A percentile compares a stretch with the other conserved stretches of the same genome.
These are phyloP conservation scores for Darwinula stevensoni DNA, from an alignment of 2,888 invertebrate species.

Conservation along the genomic window DNA sequence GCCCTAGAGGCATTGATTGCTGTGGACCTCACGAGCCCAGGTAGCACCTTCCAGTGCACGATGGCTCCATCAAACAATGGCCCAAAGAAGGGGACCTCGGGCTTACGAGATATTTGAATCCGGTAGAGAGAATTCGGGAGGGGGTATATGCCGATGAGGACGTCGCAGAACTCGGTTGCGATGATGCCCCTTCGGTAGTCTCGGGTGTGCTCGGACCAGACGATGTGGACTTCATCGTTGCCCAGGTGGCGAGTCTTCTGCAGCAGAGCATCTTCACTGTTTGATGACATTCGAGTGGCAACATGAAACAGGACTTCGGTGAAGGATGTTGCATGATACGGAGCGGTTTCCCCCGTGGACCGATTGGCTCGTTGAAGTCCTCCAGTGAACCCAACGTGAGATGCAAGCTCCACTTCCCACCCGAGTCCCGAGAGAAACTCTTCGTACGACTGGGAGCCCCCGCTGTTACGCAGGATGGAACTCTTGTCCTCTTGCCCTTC, in stretches of 20 bases:
- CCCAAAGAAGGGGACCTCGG: constrained; percentile 72
- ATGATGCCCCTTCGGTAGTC: constrained; percentile 88
- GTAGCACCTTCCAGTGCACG: constrained; percentile 35
- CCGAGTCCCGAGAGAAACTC: constrained; percentile 18
- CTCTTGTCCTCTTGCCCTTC: constrained; percentile 88
- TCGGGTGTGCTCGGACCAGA: constrained; percentile 91
- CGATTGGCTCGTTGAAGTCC: constrained; percentile 58
- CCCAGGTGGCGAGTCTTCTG: constrained; percentile 65
- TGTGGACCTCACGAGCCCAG: constrained; percentile 60
- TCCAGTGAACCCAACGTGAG: constrained; percentile 80
- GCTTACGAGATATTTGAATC: constrained; percentile 58
- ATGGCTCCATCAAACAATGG: constrained; percentile 79
- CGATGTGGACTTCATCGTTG: constrained; percentile 94
- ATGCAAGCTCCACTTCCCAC: constrained; percentile 47
- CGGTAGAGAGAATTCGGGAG: constrained; percentile 48
- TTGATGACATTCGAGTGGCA: constrained; percentile 81
- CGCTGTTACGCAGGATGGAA: constrained; percentile 64
- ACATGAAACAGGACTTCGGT: constrained; percentile 90
- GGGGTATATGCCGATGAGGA: constrained; percentile 85
- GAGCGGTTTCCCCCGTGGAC: constrained; percentile 68
- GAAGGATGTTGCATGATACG: constrained; percentile 77
- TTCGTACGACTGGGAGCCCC: constrained; percentile 78
- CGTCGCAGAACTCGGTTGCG: constrained; percentile 97
- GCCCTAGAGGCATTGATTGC: constrained; percentile 74
- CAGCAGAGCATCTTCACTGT: constrained; percentile 46